Evolutionary conservation across 2,113 vertebrate species (phyloP).

Genomic region (Amphilophus citrinellus): DNA sequence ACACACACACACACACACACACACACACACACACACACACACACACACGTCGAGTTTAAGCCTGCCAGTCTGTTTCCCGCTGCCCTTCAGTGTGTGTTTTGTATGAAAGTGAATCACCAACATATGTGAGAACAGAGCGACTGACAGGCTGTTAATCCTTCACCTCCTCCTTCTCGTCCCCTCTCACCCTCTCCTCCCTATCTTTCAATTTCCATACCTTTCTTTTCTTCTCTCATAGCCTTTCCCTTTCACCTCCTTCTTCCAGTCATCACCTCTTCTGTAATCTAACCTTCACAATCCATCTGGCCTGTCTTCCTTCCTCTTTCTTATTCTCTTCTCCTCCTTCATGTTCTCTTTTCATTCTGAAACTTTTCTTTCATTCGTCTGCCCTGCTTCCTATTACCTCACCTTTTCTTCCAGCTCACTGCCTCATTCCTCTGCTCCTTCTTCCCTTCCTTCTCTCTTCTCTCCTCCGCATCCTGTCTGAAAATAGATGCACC

Average conservation of each 20-base stretch:
- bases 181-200: not conserved
- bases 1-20: not conserved
- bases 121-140: conserved; percentile 51
- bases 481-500: not conserved
- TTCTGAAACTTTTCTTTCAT: not conserved
- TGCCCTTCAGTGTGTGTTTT: conserved; percentile 30
- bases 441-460: not conserved
- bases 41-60: not conserved
- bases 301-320: not conserved
- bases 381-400: not conserved
- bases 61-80: conserved; percentile 37
- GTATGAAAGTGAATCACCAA: conserved; percentile 44
- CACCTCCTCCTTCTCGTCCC: conserved; percentile 27
- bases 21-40: not conserved
- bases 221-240: not conserved
- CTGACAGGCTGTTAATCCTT: conserved; percentile 55
- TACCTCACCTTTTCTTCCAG: not conserved
- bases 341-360: not conserved
- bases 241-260: not conserved
- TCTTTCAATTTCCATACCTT: conserved; percentile 1
- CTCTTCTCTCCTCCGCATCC: not conserved
- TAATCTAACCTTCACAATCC: conserved; percentile 1
- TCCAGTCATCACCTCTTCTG: conserved; percentile 12
- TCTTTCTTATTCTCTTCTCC: not conserved
- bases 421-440: not conserved